A percentile compares a stretch with the other conserved stretches of the same genome.
phyloP scores from a whole-genome alignment of 2,888 invertebrate genomes.

The Epinotia brunnichana region DNA sequence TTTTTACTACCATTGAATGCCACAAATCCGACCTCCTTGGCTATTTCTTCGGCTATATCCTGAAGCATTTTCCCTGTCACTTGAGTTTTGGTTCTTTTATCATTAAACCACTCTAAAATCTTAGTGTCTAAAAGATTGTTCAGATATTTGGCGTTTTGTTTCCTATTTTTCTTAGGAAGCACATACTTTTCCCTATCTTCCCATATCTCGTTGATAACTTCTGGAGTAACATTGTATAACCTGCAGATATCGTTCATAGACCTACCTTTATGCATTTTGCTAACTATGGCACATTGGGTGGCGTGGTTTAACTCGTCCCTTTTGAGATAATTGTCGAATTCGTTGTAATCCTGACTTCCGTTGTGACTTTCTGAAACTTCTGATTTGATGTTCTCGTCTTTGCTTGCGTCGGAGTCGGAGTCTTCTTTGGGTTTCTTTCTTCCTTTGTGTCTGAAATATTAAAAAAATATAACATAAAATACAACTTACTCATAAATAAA shows the following conservation, averaged over 20 bases:
- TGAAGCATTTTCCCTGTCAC: neutral
- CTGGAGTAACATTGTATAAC: neutral
- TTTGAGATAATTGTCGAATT: neutral
- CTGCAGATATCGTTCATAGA: neutral
- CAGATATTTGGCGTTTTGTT: neutral
- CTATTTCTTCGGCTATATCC: neutral
- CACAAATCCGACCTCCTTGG: neutral
- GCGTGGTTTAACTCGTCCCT: neutral
- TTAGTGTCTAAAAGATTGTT: neutral
- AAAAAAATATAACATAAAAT: no score
- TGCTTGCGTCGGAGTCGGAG: neutral
- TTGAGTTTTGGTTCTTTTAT: neutral
- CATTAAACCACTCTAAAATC: constrained; percentile 2
- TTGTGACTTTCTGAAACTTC: neutral
- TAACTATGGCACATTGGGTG: neutral
- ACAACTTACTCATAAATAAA: no score
- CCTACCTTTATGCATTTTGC: constrained; percentile 4
- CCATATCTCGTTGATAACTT: neutral
- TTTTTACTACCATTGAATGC: neutral
- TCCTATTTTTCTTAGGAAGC: neutral
- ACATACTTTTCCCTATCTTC: neutral
- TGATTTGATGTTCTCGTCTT: neutral
- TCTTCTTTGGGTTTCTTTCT: neutral
- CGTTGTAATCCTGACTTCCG: neutral
- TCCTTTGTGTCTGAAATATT: neutral